Conservation (phyloP, 2,888 invertebrate genomes). For the Eremobia ochroleuca region DNA sequence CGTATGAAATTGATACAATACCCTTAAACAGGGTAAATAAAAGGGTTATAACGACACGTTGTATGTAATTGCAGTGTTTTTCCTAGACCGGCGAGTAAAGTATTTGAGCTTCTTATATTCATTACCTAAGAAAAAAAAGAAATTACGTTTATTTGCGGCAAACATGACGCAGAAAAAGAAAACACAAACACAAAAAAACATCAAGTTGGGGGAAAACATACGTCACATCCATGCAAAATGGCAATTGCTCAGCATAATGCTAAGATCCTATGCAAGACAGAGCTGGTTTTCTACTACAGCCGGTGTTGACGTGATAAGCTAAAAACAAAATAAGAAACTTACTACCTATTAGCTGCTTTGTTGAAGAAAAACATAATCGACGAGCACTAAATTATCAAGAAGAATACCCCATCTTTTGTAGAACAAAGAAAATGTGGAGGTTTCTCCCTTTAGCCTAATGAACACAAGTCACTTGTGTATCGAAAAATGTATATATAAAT, state of each 20-base stretch:
- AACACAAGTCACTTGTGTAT: too few relatives aligned
- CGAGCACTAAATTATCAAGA: too few relatives aligned
- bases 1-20: not conserved
- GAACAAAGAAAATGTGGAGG: too few relatives aligned
- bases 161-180: too few relatives aligned
- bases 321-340: not conserved
- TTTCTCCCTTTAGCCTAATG: too few relatives aligned
- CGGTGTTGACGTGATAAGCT: not conserved
- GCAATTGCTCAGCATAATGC: not conserved
- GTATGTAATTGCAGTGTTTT: not conserved
- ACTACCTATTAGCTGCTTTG: too few relatives aligned
- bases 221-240: not conserved
- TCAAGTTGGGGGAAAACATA: not conserved
- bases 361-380: too few relatives aligned
- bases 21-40: not conserved
- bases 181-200: too few relatives aligned
- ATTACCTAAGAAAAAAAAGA: not conserved
- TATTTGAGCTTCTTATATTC: too few relatives aligned
- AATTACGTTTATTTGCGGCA: too few relatives aligned
- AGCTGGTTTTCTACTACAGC: not conserved
- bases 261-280: not conserved
- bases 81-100: not conserved
- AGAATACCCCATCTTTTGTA: too few relatives aligned
- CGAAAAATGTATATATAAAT: too few relatives aligned
- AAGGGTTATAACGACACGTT: not conserved